Evolutionary conservation across 2,888 invertebrate species (phyloP).

Genomic region (Andrena minutula): DNA sequence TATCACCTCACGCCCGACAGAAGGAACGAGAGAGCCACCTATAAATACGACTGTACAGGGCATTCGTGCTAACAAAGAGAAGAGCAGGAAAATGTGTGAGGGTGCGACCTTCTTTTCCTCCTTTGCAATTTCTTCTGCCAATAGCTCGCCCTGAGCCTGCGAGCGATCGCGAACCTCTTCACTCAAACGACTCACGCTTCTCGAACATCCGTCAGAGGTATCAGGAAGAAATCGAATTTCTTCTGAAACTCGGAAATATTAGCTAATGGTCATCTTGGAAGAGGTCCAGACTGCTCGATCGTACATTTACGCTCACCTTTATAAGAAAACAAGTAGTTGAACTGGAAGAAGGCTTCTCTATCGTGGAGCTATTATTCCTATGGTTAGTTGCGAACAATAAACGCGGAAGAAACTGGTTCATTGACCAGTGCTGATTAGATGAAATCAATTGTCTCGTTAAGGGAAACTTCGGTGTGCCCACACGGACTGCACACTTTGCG

Average conservation of each 20-base stretch:
- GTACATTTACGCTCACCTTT: slow-evolving; percentile 22
- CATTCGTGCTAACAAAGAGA: slow-evolving; percentile 61
- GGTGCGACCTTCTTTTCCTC: slow-evolving; percentile 53
- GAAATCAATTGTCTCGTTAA: background rate
- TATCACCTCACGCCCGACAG: slow-evolving; percentile 60
- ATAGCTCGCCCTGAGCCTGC: background rate
- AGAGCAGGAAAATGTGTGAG: slow-evolving; percentile 36
- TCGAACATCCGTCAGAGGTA: background rate
- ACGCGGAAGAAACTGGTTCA: slow-evolving; percentile 33
- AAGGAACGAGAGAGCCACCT: slow-evolving; percentile 51
- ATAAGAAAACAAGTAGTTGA: background rate
- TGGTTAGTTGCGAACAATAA: slow-evolving; percentile 22
- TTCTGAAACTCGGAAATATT: slow-evolving; percentile 2
- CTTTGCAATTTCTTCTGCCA: slow-evolving; percentile 38
- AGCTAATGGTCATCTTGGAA: slow-evolving; percentile 29
- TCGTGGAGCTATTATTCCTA: background rate
- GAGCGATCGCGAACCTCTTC: background rate
- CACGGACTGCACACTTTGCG: slow-evolving; percentile 3
- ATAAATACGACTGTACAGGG: slow-evolving; percentile 72
- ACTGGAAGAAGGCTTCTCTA: slow-evolving; percentile 4
- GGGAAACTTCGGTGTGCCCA: background rate
- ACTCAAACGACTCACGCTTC: background rate
- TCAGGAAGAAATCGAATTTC: slow-evolving; percentile 27
- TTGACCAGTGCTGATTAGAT: background rate
- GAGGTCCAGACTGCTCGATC: slow-evolving; percentile 50